phyloP scores from a whole-genome alignment of 1,140 invertebrate species.

The Drosophila sturtevanti region DNA sequence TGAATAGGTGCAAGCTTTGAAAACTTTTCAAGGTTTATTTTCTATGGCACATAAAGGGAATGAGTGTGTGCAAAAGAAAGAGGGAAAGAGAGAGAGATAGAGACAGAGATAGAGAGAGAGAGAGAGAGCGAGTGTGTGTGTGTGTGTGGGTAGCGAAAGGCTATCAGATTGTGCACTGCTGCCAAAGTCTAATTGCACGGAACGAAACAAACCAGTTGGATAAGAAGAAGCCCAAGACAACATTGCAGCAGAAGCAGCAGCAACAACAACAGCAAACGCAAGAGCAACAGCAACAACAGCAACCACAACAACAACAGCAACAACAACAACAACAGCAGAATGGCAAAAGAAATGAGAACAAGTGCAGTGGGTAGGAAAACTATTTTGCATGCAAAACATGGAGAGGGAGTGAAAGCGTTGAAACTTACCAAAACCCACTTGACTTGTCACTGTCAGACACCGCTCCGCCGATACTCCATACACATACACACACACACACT shows the following conservation, averaged over 20 bases:
- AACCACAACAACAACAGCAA: not conserved
- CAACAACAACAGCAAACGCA: too few species aligned
- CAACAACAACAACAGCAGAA: too few species aligned
- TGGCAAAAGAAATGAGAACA: not conserved
- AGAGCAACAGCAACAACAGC: too few species aligned
- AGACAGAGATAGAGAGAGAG: too few species aligned
- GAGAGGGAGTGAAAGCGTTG: conserved; percentile 26
- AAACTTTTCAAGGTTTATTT: conserved; percentile 47
- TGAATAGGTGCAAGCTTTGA: conserved; percentile 32
- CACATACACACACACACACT: not conserved
- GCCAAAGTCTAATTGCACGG: conserved; percentile 79
- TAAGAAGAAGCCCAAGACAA: conserved; percentile 51
- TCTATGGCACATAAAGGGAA: not conserved
- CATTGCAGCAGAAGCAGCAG: not conserved
- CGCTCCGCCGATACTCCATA: conserved; percentile 28
- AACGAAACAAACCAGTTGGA: conserved; percentile 80
- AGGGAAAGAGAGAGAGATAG: too few species aligned
- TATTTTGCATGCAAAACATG: conserved; percentile 50
- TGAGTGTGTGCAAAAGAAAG: too few species aligned
- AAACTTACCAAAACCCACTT: conserved; percentile 69
- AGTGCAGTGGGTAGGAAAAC: conserved; percentile 19
- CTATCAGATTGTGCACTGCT: conserved; percentile 62
- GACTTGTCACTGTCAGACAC: conserved; percentile 58
- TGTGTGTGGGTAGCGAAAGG: conserved; percentile 31
- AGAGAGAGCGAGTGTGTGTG: not conserved